These are phyloP conservation scores for Python bivittatus DNA, from an alignment of 2,113 vertebrate genomes.

Conservation along the genomic window DNA sequence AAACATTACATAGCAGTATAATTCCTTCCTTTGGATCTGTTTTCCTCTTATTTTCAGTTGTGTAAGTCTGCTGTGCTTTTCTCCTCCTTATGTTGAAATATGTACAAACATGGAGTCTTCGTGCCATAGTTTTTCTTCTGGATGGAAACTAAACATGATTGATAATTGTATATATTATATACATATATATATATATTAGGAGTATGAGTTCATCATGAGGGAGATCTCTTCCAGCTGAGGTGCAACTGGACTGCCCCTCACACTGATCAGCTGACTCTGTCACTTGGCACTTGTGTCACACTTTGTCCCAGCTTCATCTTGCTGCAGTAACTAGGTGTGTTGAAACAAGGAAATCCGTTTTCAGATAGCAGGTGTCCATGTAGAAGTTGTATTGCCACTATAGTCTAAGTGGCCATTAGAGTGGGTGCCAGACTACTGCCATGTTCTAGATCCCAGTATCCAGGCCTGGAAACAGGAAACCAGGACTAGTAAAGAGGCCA, in stretches of 20 bases:
- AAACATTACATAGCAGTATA: neutral
- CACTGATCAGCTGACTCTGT: neutral
- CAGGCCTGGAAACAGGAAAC: neutral
- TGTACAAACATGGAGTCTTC: neutral
- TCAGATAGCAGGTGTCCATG: neutral
- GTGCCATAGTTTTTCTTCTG: too few relatives aligned
- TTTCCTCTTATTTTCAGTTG: neutral
- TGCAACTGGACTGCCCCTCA: neutral
- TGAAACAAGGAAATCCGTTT: neutral
- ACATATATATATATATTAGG: neutral
- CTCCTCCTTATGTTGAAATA: constrained; percentile 2
- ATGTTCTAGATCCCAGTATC: neutral
- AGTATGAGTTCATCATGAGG: neutral
- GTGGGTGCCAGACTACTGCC: neutral
- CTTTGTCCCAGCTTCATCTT: neutral
- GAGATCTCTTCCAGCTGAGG: neutral
- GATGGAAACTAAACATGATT: neutral
- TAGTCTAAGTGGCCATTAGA: neutral
- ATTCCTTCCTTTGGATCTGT: neutral
- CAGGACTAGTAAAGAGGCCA: neutral
- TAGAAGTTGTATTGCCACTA: neutral
- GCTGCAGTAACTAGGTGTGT: neutral
- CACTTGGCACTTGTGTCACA: neutral
- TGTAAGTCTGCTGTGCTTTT: neutral
- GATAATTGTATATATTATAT: too few relatives aligned